Conservation (phyloP, 2,888 invertebrate genomes). For the Conus canariensis region DNA sequence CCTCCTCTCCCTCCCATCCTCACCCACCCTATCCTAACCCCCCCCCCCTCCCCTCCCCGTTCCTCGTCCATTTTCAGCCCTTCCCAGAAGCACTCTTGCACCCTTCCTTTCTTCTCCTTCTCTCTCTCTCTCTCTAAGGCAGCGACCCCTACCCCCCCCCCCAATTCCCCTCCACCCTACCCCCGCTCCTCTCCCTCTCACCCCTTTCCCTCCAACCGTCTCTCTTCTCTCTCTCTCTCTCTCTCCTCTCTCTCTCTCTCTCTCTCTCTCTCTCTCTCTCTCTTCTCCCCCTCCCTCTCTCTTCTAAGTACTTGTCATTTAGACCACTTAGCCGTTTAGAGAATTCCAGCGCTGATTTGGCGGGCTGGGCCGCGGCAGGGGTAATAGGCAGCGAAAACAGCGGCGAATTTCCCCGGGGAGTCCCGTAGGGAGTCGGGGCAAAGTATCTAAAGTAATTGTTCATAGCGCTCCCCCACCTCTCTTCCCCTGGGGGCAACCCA, state of each 20-base stretch:
- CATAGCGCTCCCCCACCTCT: slow-evolving; percentile 43
- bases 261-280: neutral
- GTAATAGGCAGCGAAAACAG: slow-evolving; percentile 46
- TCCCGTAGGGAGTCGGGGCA: neutral
- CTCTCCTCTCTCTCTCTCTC: neutral
- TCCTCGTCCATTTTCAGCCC: neutral
- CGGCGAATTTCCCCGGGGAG: slow-evolving; percentile 43
- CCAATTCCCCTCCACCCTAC: neutral
- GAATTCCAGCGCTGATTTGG: slow-evolving; percentile 43
- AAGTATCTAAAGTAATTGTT: slow-evolving; percentile 47
- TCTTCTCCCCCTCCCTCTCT: slow-evolving; percentile 24
- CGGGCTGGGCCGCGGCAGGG: slow-evolving; percentile 17
- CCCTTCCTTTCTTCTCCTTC: neutral
- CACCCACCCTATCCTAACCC: neutral
- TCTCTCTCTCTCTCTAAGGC: neutral
- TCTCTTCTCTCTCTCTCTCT: neutral
- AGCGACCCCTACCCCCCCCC: neutral
- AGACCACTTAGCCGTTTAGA: slow-evolving; percentile 46
- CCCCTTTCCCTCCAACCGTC: no score
- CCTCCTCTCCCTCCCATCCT: neutral
- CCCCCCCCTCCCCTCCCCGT: neutral
- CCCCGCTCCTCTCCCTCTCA: neutral
- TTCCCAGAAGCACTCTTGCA: neutral
- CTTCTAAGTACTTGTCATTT: slow-evolving; percentile 49
- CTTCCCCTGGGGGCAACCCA: slow-evolving; percentile 13